phyloP scores from a whole-genome alignment of 2,888 invertebrate genomes.

The Zootermopsis nevadensis region DNA sequence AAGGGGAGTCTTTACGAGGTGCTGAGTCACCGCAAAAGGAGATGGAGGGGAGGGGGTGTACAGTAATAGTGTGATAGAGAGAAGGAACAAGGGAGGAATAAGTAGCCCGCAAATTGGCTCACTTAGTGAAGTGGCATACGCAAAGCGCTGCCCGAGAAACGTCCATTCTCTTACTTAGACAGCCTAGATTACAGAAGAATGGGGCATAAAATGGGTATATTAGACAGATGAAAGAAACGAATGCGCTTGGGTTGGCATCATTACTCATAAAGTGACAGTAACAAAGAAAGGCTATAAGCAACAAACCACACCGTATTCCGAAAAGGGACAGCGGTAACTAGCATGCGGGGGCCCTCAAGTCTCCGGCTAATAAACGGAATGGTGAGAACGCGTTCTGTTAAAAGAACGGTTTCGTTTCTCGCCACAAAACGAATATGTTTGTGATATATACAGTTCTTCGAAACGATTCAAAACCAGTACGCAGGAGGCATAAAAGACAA shows the following conservation, averaged over 20 bases:
- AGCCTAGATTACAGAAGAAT: not conserved
- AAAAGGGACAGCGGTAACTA: not conserved
- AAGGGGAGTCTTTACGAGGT: slow-evolving; percentile 20
- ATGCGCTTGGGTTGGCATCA: not conserved
- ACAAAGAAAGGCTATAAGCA: not conserved
- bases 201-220: not conserved
- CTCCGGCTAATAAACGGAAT: no score
- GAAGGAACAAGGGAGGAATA: not conserved
- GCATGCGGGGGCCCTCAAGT: no score
- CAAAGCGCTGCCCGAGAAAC: not conserved
- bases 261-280: not conserved
- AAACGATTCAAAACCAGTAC: not conserved
- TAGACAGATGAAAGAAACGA: not conserved
- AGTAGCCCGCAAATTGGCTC: slow-evolving; percentile 35
- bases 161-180: not conserved
- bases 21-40: slow-evolving; percentile 36
- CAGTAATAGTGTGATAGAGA: not conserved
- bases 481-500: not conserved
- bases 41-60: not conserved
- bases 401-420: no score
- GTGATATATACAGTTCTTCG: no score
- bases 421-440: no score
- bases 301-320: not conserved
- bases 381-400: no score
- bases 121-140: not conserved